phyloP scores from a whole-genome alignment of 2,797 vertebrate genomes.

The Lagorchestes hirsutus region DNA sequence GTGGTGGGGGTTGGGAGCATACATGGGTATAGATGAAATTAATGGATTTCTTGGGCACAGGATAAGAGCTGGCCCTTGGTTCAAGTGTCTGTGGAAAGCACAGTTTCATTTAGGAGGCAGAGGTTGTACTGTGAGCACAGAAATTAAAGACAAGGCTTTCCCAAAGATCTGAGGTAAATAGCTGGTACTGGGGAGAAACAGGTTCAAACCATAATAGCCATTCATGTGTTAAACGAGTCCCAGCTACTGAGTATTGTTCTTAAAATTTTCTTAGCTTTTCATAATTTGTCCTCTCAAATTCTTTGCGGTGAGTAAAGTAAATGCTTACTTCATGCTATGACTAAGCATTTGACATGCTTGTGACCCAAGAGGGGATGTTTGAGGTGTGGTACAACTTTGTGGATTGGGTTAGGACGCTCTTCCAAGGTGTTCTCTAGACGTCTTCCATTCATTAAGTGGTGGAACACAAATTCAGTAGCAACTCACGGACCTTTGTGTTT shows the following conservation, averaged over 20 bases:
- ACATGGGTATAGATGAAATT: slow-evolving; percentile 19
- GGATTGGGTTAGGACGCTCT: background rate
- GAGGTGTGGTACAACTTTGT: background rate
- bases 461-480: background rate
- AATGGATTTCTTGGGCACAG: slow-evolving; percentile 47
- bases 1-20: background rate
- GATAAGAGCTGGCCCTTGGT: background rate
- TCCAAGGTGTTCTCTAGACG: background rate
- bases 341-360: background rate
- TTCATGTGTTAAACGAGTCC: background rate
- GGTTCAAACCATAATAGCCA: background rate
- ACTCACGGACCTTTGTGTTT: slow-evolving; percentile 20
- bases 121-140: background rate
- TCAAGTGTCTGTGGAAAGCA: background rate
- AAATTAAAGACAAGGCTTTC: background rate
- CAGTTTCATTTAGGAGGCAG: slow-evolving; percentile 10
- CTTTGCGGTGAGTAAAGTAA: slow-evolving; percentile 35
- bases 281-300: background rate
- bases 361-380: background rate
- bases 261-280: slow-evolving; percentile 1
- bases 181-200: background rate
- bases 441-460: background rate
- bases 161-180: background rate
- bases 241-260: background rate
- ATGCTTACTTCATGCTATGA: background rate